A percentile compares a stretch with the other conserved stretches of the same genome.
Conservation (phyloP, 2,888 invertebrate species). For the Epinotia nisella region DNA sequence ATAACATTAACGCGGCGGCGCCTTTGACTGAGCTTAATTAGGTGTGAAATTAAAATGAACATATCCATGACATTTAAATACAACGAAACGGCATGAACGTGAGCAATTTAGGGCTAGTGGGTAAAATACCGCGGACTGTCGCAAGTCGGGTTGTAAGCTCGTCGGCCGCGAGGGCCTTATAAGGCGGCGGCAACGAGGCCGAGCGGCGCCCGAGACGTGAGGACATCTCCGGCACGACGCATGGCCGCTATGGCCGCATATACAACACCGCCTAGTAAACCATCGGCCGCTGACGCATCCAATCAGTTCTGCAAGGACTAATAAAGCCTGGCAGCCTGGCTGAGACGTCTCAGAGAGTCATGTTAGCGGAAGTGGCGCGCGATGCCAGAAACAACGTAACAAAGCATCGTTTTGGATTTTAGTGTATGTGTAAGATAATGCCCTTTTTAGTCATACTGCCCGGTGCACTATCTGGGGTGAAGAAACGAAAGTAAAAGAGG, state of each 20-base stretch:
- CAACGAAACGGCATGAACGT: slow-evolving; percentile 55
- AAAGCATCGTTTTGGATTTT: too few relatives aligned
- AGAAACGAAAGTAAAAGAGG: too few relatives aligned
- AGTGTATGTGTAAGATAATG: too few relatives aligned
- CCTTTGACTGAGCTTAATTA: slow-evolving; percentile 36
- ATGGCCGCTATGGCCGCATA: slow-evolving; percentile 16
- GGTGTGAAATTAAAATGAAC: slow-evolving; percentile 40
- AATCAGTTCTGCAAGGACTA: not conserved
- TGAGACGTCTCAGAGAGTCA: not conserved
- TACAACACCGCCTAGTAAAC: slow-evolving; percentile 4
- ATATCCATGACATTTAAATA: slow-evolving; percentile 46
- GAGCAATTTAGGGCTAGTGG: slow-evolving; percentile 72
- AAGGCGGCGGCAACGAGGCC: slow-evolving; percentile 74
- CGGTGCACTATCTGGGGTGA: too few relatives aligned
- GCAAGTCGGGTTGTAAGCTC: slow-evolving; percentile 57
- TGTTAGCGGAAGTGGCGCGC: not conserved
- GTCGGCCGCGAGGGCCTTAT: slow-evolving; percentile 75
- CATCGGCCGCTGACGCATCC: slow-evolving; percentile 3
- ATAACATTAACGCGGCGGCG: slow-evolving; percentile 32
- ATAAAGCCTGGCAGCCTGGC: not conserved
- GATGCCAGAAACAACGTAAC: too few relatives aligned
- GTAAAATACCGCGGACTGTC: slow-evolving; percentile 70
- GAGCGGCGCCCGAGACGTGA: slow-evolving; percentile 49
- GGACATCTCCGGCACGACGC: slow-evolving; percentile 56
- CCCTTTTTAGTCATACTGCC: too few relatives aligned